Evolutionary conservation across 1,140 invertebrate species (phyloP), one percentile per base, ranked within the genome.

Genomic region (Plectrocnemia conspersa): DNA sequence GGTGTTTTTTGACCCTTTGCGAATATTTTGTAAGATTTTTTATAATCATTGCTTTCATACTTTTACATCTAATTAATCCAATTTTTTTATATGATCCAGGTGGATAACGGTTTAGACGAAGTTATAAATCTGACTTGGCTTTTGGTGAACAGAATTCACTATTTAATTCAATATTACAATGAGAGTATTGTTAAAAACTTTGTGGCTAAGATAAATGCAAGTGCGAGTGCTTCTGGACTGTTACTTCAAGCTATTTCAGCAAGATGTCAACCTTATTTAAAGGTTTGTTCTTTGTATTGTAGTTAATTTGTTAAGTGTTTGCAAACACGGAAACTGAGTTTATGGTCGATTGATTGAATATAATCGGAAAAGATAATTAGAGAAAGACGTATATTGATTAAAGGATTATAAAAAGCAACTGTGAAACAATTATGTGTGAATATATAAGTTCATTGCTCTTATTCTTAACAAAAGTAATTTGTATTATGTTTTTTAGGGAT

Each of bases 111-210:
- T 64, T 70, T 87, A 9, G 77, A 77, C 48, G 84, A 89, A 67
- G 82, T 77, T 2, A 82, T 88, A 19, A 82, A 86, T 52, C 69
- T 90, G 25, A 81, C 82, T 0, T 91, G 87, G 86, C 67, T 91
- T n/a, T 68, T 91, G 16, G 79, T 83, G 1, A 84, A 86, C 64
- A 80, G 89, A 61, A 80, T 86, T 0, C 75, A 82, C 59, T 79
- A 85, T 18, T 70, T 89, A 0, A 79, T 91, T 10, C 69, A 75
- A 9, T 68, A 68, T 32, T 65, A 62, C 35, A n/a, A 29, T 2
- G 68, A 69, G 41, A 45, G 49, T 0, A 54, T 68, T 0, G 68
- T 73, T 1, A 57, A 61, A 19, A 52, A 35, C 3, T 52, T 73
- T 9, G 42, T 73, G 10, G 24, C n/a, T 2, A 64, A 63, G 6